Base-by-base conservation (phyloP, 2,113 vertebrate genomes). In the Nerophis lumbriciformis region DNA sequence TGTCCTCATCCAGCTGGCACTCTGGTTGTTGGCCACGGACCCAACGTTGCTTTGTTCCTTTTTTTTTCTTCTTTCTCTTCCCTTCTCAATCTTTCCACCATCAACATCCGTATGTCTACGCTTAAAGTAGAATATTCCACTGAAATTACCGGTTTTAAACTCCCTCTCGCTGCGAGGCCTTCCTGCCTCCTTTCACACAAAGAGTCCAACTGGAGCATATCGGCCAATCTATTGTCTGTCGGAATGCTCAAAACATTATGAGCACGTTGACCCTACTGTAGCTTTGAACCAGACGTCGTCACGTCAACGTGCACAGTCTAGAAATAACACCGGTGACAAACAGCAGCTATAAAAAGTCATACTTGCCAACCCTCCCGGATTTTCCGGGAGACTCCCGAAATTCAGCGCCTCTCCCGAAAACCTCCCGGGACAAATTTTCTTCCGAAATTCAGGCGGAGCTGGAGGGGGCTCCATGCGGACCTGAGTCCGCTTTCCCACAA, bases 1-100 rank as follows among this genome's bases (percentile, higher is more conserved):
- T 75, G 53, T 67, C 63, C 62, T 71, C 53, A 52, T 72, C 62
- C 45, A 54, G 58, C 59, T 64, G 56, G 69, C 55, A 7, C 42
- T 63, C 49, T 56, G 13, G 39, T 36, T 45, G 15, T 48, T 63
- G 51, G 55, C 55, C 21, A 6, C 10, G 53, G 36, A 75, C 48
- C 14, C 45, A 61, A 28, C 47, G 5, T 28, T 42, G 56, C 52
- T 62, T 50, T 66, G 5, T 66, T 13, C 38, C 10, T 9, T 37
- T 6, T 56, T 11, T 19, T 19, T 19, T 19, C 67, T 36, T 55
- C 35, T 2, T n/a, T 8, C 38, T 4, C 53, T 8, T 66, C 36
- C 59, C 38, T 5, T 8, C 14, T 5, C 15, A 8, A 14, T 60
- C 7, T 14, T 59, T 5, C 6, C 36, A 39, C 38, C 8, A n/a